Conservation (phyloP, 2,797 vertebrate species). For the Phalloptychus januarius region DNA sequence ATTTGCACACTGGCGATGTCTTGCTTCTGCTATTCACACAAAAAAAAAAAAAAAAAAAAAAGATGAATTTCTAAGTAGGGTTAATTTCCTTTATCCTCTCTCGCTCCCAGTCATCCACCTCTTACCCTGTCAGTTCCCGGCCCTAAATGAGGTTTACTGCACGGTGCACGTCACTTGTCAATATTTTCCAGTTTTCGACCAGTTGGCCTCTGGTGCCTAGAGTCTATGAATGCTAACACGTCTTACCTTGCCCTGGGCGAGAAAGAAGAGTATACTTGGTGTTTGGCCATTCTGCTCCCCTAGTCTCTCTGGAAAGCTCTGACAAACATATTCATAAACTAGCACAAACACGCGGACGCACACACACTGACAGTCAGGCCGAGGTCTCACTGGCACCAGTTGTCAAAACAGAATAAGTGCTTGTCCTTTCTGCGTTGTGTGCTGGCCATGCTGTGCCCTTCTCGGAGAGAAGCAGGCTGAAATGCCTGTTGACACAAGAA, state of each 20-base stretch:
- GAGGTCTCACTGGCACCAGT: constrained; percentile 69
- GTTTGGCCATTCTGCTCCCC: constrained; percentile 67
- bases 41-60: background rate
- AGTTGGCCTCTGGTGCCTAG: constrained; percentile 69
- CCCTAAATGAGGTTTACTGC: constrained; percentile 55
- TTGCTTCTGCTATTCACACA: background rate
- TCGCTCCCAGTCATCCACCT: constrained; percentile 25
- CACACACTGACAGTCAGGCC: constrained; percentile 54
- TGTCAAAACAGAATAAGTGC: constrained; percentile 79
- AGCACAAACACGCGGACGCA: constrained; percentile 41
- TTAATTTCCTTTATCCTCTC: constrained; percentile 32
- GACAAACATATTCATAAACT: constrained; percentile 52
- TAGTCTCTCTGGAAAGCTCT: constrained; percentile 64
- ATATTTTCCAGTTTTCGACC: constrained; percentile 60
- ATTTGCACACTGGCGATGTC: background rate
- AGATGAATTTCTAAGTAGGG: background rate
- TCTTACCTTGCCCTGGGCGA: constrained; percentile 79
- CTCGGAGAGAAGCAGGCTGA: constrained; percentile 60
- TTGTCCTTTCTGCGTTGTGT: constrained; percentile 62
- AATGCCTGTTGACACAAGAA: constrained; percentile 67
- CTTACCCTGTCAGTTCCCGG: constrained; percentile 42
- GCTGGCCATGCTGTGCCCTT: constrained; percentile 73
- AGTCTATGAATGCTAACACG: constrained; percentile 72
- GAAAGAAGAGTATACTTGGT: constrained; percentile 64
- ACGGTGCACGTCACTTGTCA: constrained; percentile 63